Evolutionary conservation across 2,888 invertebrate genomes (phyloP).

Genomic region (Pimpla rufipes): DNA sequence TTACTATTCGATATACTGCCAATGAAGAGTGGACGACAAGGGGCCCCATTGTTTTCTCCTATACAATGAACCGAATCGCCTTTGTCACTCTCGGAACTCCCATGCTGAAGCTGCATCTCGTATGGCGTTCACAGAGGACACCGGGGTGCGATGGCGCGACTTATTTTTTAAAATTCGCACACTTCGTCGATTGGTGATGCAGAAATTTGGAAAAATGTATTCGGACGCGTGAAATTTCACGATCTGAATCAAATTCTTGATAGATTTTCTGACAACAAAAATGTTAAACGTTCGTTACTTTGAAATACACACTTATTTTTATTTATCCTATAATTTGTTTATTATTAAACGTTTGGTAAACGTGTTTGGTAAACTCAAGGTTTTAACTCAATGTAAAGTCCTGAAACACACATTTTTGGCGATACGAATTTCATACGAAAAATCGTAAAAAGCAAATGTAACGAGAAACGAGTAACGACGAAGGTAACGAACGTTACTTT

Average conservation of each 20-base stretch:
- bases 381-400: too few relatives aligned
- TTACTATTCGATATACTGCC: slow-evolving; percentile 34
- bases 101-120: slow-evolving; percentile 19
- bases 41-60: slow-evolving; percentile 55
- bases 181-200: background rate
- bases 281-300: too few relatives aligned
- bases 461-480: too few relatives aligned
- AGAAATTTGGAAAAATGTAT: background rate
- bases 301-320: too few relatives aligned
- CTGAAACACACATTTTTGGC: too few relatives aligned
- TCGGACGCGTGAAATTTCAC: background rate
- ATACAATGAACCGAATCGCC: slow-evolving; percentile 56
- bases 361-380: too few relatives aligned
- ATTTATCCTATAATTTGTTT: too few relatives aligned
- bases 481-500: too few relatives aligned
- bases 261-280: background rate
- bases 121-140: background rate
- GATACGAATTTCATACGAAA: too few relatives aligned
- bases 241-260: background rate
- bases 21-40: slow-evolving; percentile 50
- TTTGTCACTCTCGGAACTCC: slow-evolving; percentile 39
- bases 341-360: too few relatives aligned
- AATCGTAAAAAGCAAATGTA: too few relatives aligned
- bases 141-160: background rate
- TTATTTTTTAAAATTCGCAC: background rate